Evolutionary conservation across 2,797 vertebrate genomes (phyloP), one percentile per base, ranked within the genome.

Genomic region (Strix occidentalis): DNA sequence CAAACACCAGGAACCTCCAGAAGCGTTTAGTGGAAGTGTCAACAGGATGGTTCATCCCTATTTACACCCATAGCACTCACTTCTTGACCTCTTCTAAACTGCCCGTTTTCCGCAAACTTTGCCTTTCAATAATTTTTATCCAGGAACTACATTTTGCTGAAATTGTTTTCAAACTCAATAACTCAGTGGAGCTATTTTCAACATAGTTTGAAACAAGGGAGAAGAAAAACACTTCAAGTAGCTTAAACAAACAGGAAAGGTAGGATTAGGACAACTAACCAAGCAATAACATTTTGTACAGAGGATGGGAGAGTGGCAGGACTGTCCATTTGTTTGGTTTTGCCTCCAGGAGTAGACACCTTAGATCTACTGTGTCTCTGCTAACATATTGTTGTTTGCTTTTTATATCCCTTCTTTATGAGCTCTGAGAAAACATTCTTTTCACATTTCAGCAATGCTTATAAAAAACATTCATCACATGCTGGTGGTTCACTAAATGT

Each of bases 381-480:
- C 71, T 86, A 88, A 90, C 43, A 57, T 82, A 88, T 39, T 81
- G 83, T 54, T 90, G 80, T 51, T 76, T 84, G 87, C n/a, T 61
- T 77, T 66, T 84, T 79, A 87, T 33, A 28, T 79, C 91, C 84
- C 24, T 79, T 57, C 88, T 93, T 96, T 89, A 89, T 81, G 77
- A 86, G 54, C 68, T 80, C 86, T 33, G 78, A 84, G 89, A 97
- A 84, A 87, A 89, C 61, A 29, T 53, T 85, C 65, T 48, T 58
- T 83, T 92, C 89, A 54, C 39, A n/a, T 93, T 91, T 70, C 60
- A 84, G 54, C 66, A 71, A 65, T 0, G 18, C 54, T 46, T 57
- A 86, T 37, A 64, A 35, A 57, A 57, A 26, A 5, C 20, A 35
- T 43, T 33, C 29, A 33, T 29, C 75, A 82, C 35, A 7, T 35